Evolutionary conservation across 2,797 vertebrate genomes (phyloP), one percentile per base, ranked within the genome.

Genomic region (Balearica regulorum): DNA sequence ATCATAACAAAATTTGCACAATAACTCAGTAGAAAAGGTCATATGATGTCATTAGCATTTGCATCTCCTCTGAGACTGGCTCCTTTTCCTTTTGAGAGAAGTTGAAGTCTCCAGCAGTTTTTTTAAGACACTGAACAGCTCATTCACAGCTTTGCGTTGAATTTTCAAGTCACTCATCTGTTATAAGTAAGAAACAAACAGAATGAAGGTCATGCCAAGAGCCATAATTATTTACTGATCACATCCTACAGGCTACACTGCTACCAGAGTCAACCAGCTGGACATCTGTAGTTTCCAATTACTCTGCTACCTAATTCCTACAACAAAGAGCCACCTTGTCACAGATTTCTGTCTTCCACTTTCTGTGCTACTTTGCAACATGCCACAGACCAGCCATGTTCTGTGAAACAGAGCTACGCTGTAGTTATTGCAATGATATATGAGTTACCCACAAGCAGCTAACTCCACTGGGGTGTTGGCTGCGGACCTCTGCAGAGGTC

Each of bases 101-200:
- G 55, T 0, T 65, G 62, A 37, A 44, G 2, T 37, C 26, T 94
- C 95, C 69, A 64, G 44, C 54, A 95, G 86, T 5, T 96, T 92
- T 17, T 24, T 22, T 11, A 98, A 77, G 85, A 98, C 95, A 0
- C 4, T 62, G 54, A 62, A 51, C 46, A 98, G 89, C 83, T 98
- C 98, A 19, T 61, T 90, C 35, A 97, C 87, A 6, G 98, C 98
- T 81, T 97, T 97, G 60, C 97, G 98, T 54, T 98, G 98, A 72
- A 96, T 80, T 83, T 83, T 94, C 41, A 58, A 37, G 78, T 98
- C 97, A n/a, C 8, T 85, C 57, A 98, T 95, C 98, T 98, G 37
- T 94, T 89, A 43, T 16, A 79, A 94, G 85, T 43, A 37, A 83
- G 58, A 96, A 94, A 92, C 16, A 88, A 41, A 37, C 4, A 37